These are phyloP conservation scores for Subanguina moxae DNA, from an alignment of 1,140 invertebrate genomes.

Conservation along the genomic window DNA sequence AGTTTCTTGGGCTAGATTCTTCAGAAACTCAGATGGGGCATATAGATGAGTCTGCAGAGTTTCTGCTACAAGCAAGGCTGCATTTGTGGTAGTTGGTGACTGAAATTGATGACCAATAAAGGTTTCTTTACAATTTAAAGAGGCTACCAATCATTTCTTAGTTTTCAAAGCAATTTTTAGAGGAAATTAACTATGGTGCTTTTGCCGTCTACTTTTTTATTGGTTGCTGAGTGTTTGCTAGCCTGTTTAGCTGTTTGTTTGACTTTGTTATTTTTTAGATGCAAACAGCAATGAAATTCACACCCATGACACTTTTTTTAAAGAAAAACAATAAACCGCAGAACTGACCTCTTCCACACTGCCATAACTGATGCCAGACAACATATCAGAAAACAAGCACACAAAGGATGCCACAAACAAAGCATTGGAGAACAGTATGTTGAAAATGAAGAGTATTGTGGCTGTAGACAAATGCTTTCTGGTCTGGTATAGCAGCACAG, in stretches of 20 bases:
- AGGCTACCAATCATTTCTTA: not conserved
- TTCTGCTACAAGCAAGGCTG: constrained; percentile 47
- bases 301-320: too few species aligned
- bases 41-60: constrained; percentile 55
- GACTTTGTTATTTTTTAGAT: too few species aligned
- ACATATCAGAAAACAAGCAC: constrained; percentile 53
- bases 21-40: constrained; percentile 50
- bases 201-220: too few species aligned
- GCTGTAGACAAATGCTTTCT: constrained; percentile 52
- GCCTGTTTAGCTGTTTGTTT: too few species aligned
- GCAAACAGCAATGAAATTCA: too few species aligned
- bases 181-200: too few species aligned
- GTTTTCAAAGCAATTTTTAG: constrained; percentile 5
- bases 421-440: constrained; percentile 57
- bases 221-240: too few species aligned
- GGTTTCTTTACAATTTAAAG: too few species aligned
- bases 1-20: constrained; percentile 57
- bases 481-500: constrained; percentile 49
- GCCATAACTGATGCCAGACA: constrained; percentile 40
- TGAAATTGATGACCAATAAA: too few species aligned
- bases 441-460: constrained; percentile 57
- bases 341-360: constrained; percentile 23
- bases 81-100: constrained; percentile 21
- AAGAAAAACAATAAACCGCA: too few species aligned
- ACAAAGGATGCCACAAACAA: constrained; percentile 56